Evolutionary conservation across 2,888 invertebrate genomes (phyloP), one percentile per base, ranked within the genome.

Genomic region (Ectemnius cavifrons): DNA sequence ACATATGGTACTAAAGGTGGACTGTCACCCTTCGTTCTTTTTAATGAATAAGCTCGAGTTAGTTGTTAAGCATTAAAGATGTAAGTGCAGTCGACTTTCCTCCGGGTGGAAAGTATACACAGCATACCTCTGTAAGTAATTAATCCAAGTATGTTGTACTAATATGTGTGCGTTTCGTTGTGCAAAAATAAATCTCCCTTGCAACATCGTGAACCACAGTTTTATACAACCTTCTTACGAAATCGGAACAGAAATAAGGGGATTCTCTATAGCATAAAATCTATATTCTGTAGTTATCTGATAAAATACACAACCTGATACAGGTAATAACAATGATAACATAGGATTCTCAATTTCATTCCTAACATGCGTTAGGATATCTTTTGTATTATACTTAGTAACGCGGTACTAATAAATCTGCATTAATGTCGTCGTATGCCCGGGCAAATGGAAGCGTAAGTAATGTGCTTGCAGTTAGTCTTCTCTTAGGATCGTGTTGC

Each of bases 401-500:
- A 16, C 81, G 71, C 3, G 71, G 16, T 28, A 74, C 71, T 5
- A 79, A 79, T 63, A 88, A 79, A 63, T 88, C 89, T 20, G 85
- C 86, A 67, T 86, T 89, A 18, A 87, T 85, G 68, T 90, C 89
- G 60, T 90, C 89, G 66, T 87, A 88, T 8, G 83, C 82, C 52
- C 84, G 84, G 4, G 95, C 94, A 89, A 98, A 98, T 79, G 94
- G 94, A 86, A 97, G 96, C 80, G 94, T 92, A 14, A 95, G 92
- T 46, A 98, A 93, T 79, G 94, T 93, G 52, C 93, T 92, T 0
- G 97, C 97, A 0, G 94, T 93, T 47, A 95, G 94, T 57, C 98
- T 92, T 76, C 92, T 91, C 78, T 93, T 94, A 0, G 97, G 95
- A 91, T 98, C 96, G 89, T 96, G 96, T 85, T 95, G 95, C 86